These are phyloP conservation scores for Cephalotes varians DNA, from an alignment of 2,888 invertebrate species.

Conservation along the genomic window DNA sequence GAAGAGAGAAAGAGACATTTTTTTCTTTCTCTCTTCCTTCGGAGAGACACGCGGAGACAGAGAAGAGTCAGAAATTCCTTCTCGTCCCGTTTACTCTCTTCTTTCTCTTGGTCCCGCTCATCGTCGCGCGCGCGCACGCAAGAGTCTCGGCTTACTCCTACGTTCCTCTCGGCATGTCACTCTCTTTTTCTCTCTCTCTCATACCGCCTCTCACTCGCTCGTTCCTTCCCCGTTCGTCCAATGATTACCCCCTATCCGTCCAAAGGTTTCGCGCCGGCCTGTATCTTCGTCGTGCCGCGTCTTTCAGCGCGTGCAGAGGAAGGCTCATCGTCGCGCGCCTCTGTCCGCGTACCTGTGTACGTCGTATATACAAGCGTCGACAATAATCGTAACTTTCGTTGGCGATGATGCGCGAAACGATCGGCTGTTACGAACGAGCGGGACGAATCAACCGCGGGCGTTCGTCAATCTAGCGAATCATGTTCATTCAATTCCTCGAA, in stretches of 20 bases:
- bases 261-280: slow-evolving; percentile 37
- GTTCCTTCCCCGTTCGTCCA: neutral
- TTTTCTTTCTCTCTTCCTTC: slow-evolving; percentile 37
- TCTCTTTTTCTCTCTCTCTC: slow-evolving; percentile 51
- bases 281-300: slow-evolving; percentile 49
- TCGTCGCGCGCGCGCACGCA: slow-evolving; percentile 30
- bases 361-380: slow-evolving; percentile 54
- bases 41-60: slow-evolving; percentile 34
- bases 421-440: slow-evolving; percentile 44
- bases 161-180: slow-evolving; percentile 56
- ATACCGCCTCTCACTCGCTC: slow-evolving; percentile 29
- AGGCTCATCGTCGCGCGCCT: slow-evolving; percentile 44
- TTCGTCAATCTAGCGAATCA: slow-evolving; percentile 52
- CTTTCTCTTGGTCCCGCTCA: slow-evolving; percentile 55
- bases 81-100: slow-evolving; percentile 64
- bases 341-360: slow-evolving; percentile 54
- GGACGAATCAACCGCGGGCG: slow-evolving; percentile 37
- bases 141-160: slow-evolving; percentile 62
- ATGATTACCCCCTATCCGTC: slow-evolving; percentile 15
- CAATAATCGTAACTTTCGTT: slow-evolving; percentile 73
- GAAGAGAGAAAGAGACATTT: neutral
- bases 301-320: slow-evolving; percentile 56
- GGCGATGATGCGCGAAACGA: slow-evolving; percentile 66
- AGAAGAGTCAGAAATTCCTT: slow-evolving; percentile 60
- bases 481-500: slow-evolving; percentile 50